Evolutionary conservation across 2,888 invertebrate genomes (phyloP), one percentile per base, ranked within the genome.

Genomic region (Smittia aterrima): DNA sequence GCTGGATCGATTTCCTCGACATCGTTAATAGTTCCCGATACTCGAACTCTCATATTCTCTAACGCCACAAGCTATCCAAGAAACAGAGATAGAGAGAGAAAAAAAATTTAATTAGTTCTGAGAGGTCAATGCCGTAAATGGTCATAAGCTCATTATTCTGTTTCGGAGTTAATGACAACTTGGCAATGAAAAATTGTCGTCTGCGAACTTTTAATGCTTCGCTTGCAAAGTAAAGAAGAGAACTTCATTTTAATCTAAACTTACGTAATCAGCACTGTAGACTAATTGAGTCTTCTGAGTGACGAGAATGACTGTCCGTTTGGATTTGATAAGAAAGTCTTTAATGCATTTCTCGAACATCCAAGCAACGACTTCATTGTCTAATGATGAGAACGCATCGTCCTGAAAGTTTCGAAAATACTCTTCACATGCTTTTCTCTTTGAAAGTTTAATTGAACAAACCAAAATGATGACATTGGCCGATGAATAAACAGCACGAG

Each of bases 301-400:
- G 75, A 91, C 91, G 77, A 93, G 84, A 62, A 94, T 84, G 24
- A 92, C 88, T 0, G 92, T 92, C 75, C 88, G 84, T 76, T 88
- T 87, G 24, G 89, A 88, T 77, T 86, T 84, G 24, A 89, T 82
- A 1, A 89, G 85, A 75, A 90, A 86, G 74, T 87, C 87, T 75
- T 87, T 85, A 74, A 94, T 87, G 24, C 89, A 92, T 32, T 89
- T 86, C 70, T 91, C 89, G 76, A 93, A 91, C 40, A 93, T 87
- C 79, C 92, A 90, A 66, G 88, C 86, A 3, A 90, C 91, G 27
- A 93, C 90, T 79, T 90, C 88, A 75, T 89, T 89, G 82, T 94
- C 93, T 78, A 94, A 83, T 3, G 93, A 91, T 47, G 91, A 91
- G 70, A 93, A 83, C 27, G 93, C 92, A 84, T 93, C 92, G 82